A percentile compares a stretch with the other conserved stretches of the same genome.
These are phyloP conservation scores for Crotalus helleri DNA, from an alignment of 2,113 vertebrate species.

Conservation along the genomic window DNA sequence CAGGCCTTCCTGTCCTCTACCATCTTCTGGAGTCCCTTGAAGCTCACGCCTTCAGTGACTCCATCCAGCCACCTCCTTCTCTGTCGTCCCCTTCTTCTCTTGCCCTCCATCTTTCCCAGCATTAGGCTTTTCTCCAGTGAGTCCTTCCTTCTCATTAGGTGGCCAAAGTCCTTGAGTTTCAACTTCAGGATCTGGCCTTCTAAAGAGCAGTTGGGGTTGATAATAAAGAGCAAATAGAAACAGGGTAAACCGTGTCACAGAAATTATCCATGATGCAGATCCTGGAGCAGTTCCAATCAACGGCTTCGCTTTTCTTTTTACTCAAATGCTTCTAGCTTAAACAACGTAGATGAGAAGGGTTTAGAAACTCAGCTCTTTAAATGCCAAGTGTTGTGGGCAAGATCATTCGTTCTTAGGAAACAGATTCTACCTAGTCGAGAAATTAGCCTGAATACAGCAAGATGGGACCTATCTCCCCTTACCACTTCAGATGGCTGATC, in stretches of 20 bases:
- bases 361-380: not conserved
- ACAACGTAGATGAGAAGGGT: not conserved
- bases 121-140: too few species aligned
- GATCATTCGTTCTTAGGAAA: not conserved
- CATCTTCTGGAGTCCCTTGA: too few species aligned
- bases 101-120: too few species aligned
- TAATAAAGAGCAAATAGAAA: conserved; percentile 2
- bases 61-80: too few species aligned
- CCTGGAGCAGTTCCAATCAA: not conserved
- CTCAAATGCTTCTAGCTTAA: not conserved
- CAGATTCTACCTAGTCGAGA: not conserved
- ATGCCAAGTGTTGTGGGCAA: too few species aligned
- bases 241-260: not conserved
- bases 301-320: not conserved
- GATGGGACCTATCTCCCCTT: not conserved
- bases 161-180: too few species aligned
- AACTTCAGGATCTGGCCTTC: too few species aligned
- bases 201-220: too few species aligned
- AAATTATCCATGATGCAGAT: not conserved
- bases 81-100: too few species aligned
- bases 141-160: too few species aligned
- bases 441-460: not conserved
- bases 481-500: not conserved
- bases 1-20: too few species aligned
- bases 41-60: too few species aligned